Conservation (phyloP, 2,797 vertebrate genomes). For the Galaxias olidus region DNA sequence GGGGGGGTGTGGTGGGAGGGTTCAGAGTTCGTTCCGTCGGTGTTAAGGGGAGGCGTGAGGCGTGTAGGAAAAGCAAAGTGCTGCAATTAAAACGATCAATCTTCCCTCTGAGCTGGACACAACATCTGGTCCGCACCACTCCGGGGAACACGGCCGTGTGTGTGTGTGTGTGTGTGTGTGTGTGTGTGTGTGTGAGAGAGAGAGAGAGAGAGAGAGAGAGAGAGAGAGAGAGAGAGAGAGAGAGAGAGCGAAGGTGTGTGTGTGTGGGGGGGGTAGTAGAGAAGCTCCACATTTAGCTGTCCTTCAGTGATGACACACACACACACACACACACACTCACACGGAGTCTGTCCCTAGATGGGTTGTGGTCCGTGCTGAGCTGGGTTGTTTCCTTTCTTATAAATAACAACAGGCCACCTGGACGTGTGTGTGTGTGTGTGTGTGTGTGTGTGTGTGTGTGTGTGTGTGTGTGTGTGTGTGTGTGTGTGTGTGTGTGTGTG, state of each 20-base stretch:
- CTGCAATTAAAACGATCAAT: conserved; percentile 99
- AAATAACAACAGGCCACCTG: conserved; percentile 94
- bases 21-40: too few relatives aligned
- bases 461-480: conserved; percentile 4
- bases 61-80: conserved; percentile 78
- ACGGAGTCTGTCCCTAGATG: conserved; percentile 19
- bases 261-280: conserved; percentile 37
- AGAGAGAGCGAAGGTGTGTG: neutral
- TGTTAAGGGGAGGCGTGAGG: too few relatives aligned
- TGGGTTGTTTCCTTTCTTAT: conserved; percentile 94
- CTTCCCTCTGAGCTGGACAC: conserved; percentile 86
- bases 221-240: conserved; percentile 47
- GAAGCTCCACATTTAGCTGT: conserved; percentile 89
- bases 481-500: neutral
- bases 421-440: conserved; percentile 58
- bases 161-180: conserved; percentile 23
- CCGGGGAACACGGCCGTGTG: too few relatives aligned
- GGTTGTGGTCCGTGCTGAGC: conserved; percentile 82
- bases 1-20: too few relatives aligned
- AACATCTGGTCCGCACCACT: conserved; percentile 87
- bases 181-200: conserved; percentile 37
- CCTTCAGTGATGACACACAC: conserved; percentile 88
- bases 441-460: neutral
- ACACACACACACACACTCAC: conserved; percentile 4
- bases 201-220: conserved; percentile 51